phyloP scores from a whole-genome alignment of 2,113 vertebrate species.

The Amblyopsis rosae region DNA sequence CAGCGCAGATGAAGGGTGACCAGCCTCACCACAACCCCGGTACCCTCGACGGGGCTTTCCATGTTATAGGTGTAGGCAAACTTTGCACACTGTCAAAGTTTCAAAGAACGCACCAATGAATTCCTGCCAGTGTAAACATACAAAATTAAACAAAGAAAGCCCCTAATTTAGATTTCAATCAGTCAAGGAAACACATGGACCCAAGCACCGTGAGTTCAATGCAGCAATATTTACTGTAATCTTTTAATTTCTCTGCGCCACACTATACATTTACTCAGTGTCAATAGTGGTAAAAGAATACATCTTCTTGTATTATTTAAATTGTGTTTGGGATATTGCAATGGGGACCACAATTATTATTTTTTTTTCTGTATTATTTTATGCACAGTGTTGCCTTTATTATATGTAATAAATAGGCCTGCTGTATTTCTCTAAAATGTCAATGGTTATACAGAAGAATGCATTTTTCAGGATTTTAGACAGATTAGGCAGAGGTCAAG shows the following conservation, averaged over 20 bases:
- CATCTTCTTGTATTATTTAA: too few relatives aligned
- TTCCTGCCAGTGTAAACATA: slow-evolving; percentile 43
- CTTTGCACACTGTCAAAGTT: slow-evolving; percentile 25
- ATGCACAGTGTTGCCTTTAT: too few relatives aligned
- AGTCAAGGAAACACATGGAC: slow-evolving; percentile 6
- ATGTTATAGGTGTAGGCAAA: slow-evolving; percentile 19
- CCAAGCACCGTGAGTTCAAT: not conserved
- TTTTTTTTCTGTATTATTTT: too few relatives aligned
- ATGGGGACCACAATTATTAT: too few relatives aligned
- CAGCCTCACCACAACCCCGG: slow-evolving; percentile 7
- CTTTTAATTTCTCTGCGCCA: not conserved
- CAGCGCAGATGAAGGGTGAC: slow-evolving; percentile 61
- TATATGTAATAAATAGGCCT: too few relatives aligned
- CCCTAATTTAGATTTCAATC: slow-evolving; percentile 23
- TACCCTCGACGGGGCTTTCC: slow-evolving; percentile 57
- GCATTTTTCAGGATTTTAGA: too few relatives aligned
- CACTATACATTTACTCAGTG: too few relatives aligned
- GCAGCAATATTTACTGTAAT: not conserved
- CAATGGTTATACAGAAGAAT: too few relatives aligned
- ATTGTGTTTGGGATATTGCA: too few relatives aligned
- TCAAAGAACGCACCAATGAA: slow-evolving; percentile 49
- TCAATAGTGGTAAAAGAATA: too few relatives aligned
- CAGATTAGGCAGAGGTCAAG: too few relatives aligned
- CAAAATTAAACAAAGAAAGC: slow-evolving; percentile 4
- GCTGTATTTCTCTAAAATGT: too few relatives aligned